phyloP scores from a whole-genome alignment of 2,888 invertebrate species.

The Orgyia antiqua region DNA sequence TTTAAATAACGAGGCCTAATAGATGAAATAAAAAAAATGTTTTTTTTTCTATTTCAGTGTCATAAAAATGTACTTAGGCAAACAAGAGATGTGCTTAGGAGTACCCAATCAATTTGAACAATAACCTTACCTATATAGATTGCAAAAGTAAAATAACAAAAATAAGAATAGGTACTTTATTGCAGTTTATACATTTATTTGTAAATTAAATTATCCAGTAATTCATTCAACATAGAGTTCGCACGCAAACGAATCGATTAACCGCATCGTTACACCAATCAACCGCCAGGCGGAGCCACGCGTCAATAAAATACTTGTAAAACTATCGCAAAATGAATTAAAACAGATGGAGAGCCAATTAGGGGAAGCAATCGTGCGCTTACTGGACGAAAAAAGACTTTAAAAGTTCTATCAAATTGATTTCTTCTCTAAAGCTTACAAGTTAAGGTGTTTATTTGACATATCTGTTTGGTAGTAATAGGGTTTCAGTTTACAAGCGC shows the following conservation, averaged over 20 bases:
- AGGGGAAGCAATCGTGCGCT: slow-evolving; percentile 75
- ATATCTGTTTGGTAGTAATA: slow-evolving; percentile 42
- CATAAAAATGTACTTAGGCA: too few relatives aligned
- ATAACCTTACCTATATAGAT: too few relatives aligned
- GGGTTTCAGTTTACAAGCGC: slow-evolving; percentile 68
- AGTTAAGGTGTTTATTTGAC: slow-evolving; percentile 42
- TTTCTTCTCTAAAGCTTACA: slow-evolving; percentile 32
- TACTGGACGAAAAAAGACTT: slow-evolving; percentile 66
- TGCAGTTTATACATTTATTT: slow-evolving; percentile 35
- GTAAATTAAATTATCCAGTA: slow-evolving; percentile 49
- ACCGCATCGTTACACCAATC: slow-evolving; percentile 62
- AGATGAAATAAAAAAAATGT: too few relatives aligned
- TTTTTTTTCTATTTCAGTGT: too few relatives aligned
- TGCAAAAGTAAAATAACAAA: too few relatives aligned
- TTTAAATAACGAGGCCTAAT: too few relatives aligned
- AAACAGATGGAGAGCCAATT: slow-evolving; percentile 77
- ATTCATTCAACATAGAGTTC: slow-evolving; percentile 53
- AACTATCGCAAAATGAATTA: slow-evolving; percentile 78
- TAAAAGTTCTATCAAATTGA: slow-evolving; percentile 33
- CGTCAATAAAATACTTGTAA: slow-evolving; percentile 77
- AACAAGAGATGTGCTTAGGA: too few relatives aligned
- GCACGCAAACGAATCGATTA: slow-evolving; percentile 74
- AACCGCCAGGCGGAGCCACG: slow-evolving; percentile 71
- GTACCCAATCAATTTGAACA: too few relatives aligned
- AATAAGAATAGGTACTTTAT: too few relatives aligned